Base-by-base conservation (phyloP, 2,113 vertebrate genomes). In the Periophthalmus modestus region DNA sequence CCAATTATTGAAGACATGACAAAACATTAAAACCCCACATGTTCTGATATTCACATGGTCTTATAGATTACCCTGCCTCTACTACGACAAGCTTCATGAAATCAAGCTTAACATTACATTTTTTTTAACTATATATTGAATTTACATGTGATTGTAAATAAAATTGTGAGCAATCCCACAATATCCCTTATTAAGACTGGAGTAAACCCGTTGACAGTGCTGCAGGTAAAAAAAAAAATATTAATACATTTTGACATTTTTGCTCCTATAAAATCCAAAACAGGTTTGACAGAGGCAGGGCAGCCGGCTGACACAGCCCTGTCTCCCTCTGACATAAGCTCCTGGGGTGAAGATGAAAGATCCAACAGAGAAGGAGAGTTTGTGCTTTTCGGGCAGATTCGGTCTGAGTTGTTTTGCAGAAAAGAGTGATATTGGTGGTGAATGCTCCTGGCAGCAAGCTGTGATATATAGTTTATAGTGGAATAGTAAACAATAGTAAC, bases 241-340 rank as follows among this genome's bases (percentile, higher is more conserved):
- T 18, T 7, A 55, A 9, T 16, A 62, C 1, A 34, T 2, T 14
- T 71, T 48, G 28, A 54, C 71, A 59, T 23, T 83, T 19, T 18
- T 18, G 66, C 66, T 68, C 59, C 67, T 33, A 79, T 69, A 75
- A 74, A 47, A 71, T 24, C 34, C 55, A 75, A 76, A 84, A 79
- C 63, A 9, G 59, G 63, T 73, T 78, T 62, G 73, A 72, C 54
- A 82, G 83, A 77, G 55, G 69, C 68, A 36, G 66, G 48, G 5
- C 0, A 61, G 65, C 78, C 67, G 69, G 77, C 61, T n/a, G 72
- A 75, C 33, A 59, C n/a, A 36, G 67, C 43, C 69, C 73, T 11
- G n/a, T 79, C 71, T 84, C 73, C 67, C 68, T 33, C 83, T 66
- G 81, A 80, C 46, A 63, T 2, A 59, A 81, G 72, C 70, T 82